Percentiles rank a stretch among this genome's conserved stretches.
Conservation (phyloP, 30 jellyfish, hydroid and myxozoan genomes). For the Aurelia coerulea region DNA sequence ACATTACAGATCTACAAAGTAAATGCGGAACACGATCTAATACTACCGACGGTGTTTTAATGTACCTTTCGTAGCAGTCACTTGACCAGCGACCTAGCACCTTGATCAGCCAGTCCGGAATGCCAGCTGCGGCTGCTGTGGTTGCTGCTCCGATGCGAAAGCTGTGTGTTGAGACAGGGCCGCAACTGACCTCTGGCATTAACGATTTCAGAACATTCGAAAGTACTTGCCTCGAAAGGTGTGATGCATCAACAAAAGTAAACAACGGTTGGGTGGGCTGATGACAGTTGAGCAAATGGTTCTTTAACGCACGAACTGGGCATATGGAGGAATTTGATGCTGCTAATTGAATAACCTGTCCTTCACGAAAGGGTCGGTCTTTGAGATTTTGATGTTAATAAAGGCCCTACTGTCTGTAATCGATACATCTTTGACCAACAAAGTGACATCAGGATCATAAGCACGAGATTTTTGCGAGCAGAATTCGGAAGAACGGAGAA, state of each 20-base stretch:
- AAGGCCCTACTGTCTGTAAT: neutral
- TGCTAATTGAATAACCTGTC: neutral
- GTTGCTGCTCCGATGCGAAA: conserved; percentile 26
- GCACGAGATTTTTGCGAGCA: neutral
- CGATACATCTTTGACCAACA: neutral
- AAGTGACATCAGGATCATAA: neutral
- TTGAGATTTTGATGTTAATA: conserved; percentile 3
- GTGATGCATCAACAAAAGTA: too few relatives aligned
- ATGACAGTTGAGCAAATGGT: neutral
- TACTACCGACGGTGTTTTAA: neutral
- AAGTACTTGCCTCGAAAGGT: neutral
- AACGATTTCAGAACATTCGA: neutral
- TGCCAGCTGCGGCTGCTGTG: neutral
- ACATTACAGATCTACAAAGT: too few relatives aligned
- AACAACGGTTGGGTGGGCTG: neutral
- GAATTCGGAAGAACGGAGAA: conserved; percentile 12
- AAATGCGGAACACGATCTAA: too few relatives aligned
- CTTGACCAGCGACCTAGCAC: conserved; percentile 19
- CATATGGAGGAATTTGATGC: conserved; percentile 1
- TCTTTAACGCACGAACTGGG: conserved; percentile 1
- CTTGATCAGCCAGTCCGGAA: conserved; percentile 14
- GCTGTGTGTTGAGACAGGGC: neutral
- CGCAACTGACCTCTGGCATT: neutral
- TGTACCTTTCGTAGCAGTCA: conserved; percentile 9
- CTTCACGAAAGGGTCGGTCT: conserved; percentile 26